phyloP scores from a whole-genome alignment of 2,797 vertebrate genomes.

The Champsocephalus gunnari region DNA sequence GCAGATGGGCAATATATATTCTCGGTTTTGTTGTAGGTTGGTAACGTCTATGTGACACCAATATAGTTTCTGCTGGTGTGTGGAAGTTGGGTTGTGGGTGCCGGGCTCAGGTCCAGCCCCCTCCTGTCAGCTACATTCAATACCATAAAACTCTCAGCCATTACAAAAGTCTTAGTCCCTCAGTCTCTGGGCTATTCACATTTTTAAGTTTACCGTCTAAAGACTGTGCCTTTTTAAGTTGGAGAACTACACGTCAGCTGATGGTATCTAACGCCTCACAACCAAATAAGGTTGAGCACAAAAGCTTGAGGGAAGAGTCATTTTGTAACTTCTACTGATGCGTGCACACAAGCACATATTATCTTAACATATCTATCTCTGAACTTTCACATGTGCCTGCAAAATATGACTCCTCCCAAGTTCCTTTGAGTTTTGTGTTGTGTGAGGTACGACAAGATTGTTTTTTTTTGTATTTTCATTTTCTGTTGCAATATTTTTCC shows the following conservation, averaged over 20 bases:
- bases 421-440: slow-evolving; percentile 85
- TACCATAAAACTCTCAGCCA: slow-evolving; percentile 83
- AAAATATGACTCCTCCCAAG: slow-evolving; percentile 78
- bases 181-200: slow-evolving; percentile 75
- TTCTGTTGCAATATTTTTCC: slow-evolving; percentile 81
- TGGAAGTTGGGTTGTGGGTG: slow-evolving; percentile 86
- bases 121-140: slow-evolving; percentile 90
- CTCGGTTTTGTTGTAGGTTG: slow-evolving; percentile 78
- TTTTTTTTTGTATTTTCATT: slow-evolving; percentile 76
- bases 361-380: slow-evolving; percentile 68
- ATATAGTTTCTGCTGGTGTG: slow-evolving; percentile 88
- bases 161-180: slow-evolving; percentile 74
- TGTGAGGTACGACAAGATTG: slow-evolving; percentile 89
- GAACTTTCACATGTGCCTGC: slow-evolving; percentile 80
- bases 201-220: slow-evolving; percentile 50
- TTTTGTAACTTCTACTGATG: slow-evolving; percentile 76
- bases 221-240: slow-evolving; percentile 38
- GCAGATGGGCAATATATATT: slow-evolving; percentile 83
- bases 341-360: slow-evolving; percentile 76
- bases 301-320: slow-evolving; percentile 66
- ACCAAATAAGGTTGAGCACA: slow-evolving; percentile 56
- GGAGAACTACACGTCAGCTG: slow-evolving; percentile 39
- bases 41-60: slow-evolving; percentile 81
- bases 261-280: slow-evolving; percentile 2
- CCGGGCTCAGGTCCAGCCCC: slow-evolving; percentile 79